phyloP scores from a whole-genome alignment of 2,888 invertebrate species.

The Cephus nigrinus region DNA sequence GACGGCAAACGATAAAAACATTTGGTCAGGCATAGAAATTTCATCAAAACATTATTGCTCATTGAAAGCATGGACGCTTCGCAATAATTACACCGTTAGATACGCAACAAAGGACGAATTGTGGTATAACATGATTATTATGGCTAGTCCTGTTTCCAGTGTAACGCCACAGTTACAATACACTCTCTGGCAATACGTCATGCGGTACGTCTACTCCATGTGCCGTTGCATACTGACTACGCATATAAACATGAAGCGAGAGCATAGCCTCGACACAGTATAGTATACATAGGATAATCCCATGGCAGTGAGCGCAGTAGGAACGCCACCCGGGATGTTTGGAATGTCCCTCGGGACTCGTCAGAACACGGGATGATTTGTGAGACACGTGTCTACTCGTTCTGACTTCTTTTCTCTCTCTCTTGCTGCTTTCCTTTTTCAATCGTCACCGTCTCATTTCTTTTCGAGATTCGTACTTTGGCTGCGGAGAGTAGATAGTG shows the following conservation, averaged over 20 bases:
- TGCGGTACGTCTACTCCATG: slow-evolving; percentile 56
- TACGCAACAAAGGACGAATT: slow-evolving; percentile 31
- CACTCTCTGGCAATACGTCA: slow-evolving; percentile 58
- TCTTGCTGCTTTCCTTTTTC: not conserved
- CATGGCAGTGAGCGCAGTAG: slow-evolving; percentile 24
- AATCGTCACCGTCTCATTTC: not conserved
- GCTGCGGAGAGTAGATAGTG: slow-evolving; percentile 16
- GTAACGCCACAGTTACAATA: slow-evolving; percentile 49
- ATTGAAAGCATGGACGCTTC: not conserved
- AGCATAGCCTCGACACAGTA: not conserved
- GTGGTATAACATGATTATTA: slow-evolving; percentile 40
- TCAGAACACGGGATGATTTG: slow-evolving; percentile 43
- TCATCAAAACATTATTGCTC: not conserved
- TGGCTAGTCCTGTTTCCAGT: slow-evolving; percentile 30
- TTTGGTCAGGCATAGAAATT: not conserved
- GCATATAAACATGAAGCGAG: slow-evolving; percentile 9
- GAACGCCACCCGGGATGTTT: slow-evolving; percentile 26
- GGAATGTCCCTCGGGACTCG: slow-evolving; percentile 41
- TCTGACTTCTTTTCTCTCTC: slow-evolving; percentile 34
- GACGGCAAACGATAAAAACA: not conserved
- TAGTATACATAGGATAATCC: slow-evolving; percentile 31
- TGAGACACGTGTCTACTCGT: slow-evolving; percentile 41
- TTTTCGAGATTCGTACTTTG: not conserved
- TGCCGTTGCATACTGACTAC: slow-evolving; percentile 29
- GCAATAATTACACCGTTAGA: slow-evolving; percentile 26